Evolutionary conservation across 2,888 invertebrate species (phyloP), one percentile per base, ranked within the genome.

Genomic region (Hydraecia micacea): DNA sequence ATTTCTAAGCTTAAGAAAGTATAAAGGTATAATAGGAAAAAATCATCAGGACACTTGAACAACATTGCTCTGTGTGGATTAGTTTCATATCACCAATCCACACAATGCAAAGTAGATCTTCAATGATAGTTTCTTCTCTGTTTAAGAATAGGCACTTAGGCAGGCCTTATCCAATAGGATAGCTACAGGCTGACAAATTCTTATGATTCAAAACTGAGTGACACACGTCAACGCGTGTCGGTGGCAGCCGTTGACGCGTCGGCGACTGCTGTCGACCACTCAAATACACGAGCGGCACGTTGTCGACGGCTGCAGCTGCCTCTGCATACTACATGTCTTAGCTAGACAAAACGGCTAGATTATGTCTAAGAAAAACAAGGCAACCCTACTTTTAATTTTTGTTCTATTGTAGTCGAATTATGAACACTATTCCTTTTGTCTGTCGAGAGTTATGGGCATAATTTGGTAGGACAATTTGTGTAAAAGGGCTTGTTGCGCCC

Each of bases 321-420:
- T n/a, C n/a, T n/a, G n/a, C n/a, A n/a, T n/a, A n/a, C n/a, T n/a
- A n/a, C n/a, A n/a, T n/a, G n/a, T n/a, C 9, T 25, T 39, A 3
- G n/a, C 42, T 8, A 28, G 36, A 66, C 15, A 49, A 39, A 74
- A 8, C 46, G 1, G 18, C 28, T 1, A 15, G 32, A 36, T 66
- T 18, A 68, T 18, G 8, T 60, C 28, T 70, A 58, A 49, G 18
- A 52, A 78, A 73, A 73, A 55, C 36, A 39, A 42, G 58, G 63
- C 79, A 77, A 32, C 84, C 87, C 80, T 86, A 75, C 0, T 4
- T 66, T 55, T 39, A 52, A 32, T 79, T 76, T 86, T 82, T 78
- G 73, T 86, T 86, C 83, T 79, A 86, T 79, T 82, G 70, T 78
- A 58, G 72, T 74, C 77, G 73, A 87, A 82, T 87, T 85, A 82